A percentile compares a stretch with the other conserved stretches of the same genome.
phyloP scores from a whole-genome alignment of 2,113 vertebrate species.

The Oncorhynchus mykiss region DNA sequence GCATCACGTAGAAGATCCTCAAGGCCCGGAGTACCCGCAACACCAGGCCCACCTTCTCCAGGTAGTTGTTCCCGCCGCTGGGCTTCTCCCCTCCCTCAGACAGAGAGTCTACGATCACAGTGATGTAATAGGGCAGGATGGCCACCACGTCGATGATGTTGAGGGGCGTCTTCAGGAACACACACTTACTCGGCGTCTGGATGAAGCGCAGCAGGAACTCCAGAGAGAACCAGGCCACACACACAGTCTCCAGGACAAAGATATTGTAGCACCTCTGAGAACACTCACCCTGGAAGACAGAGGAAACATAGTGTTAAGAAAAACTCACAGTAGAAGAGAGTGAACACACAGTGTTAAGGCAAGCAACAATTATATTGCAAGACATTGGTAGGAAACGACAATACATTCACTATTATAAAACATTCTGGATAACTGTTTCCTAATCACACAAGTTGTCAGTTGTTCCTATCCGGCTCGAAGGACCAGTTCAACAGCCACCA shows the following conservation, averaged over 20 bases:
- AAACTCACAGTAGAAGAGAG: too few relatives aligned
- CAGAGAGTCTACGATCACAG: conserved; percentile 83
- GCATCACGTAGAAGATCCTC: conserved; percentile 93
- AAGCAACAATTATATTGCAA: not conserved
- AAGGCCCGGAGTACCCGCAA: conserved; percentile 89
- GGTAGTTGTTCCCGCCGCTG: conserved; percentile 84
- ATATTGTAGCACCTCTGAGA: conserved; percentile 87
- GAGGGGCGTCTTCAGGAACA: conserved; percentile 89
- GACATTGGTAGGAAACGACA: not conserved
- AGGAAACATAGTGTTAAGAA: not conserved
- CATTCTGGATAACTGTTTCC: not conserved
- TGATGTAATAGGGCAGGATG: conserved; percentile 93
- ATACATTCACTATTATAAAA: not conserved
- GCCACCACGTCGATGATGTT: conserved; percentile 93
- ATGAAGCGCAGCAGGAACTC: conserved; percentile 93
- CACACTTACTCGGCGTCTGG: conserved; percentile 90
- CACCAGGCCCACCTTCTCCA: conserved; percentile 90
- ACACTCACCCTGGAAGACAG: conserved; percentile 84
- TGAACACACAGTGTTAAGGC: not conserved
- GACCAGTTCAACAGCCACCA: too few relatives aligned
- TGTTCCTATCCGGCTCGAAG: not conserved
- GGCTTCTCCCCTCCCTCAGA: conserved; percentile 70
- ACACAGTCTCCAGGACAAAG: conserved; percentile 94
- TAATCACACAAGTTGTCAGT: not conserved
- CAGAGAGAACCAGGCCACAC: conserved; percentile 95